Evolutionary conservation across 2,888 invertebrate genomes (phyloP).

Genomic region (Dysmachus trigonus): DNA sequence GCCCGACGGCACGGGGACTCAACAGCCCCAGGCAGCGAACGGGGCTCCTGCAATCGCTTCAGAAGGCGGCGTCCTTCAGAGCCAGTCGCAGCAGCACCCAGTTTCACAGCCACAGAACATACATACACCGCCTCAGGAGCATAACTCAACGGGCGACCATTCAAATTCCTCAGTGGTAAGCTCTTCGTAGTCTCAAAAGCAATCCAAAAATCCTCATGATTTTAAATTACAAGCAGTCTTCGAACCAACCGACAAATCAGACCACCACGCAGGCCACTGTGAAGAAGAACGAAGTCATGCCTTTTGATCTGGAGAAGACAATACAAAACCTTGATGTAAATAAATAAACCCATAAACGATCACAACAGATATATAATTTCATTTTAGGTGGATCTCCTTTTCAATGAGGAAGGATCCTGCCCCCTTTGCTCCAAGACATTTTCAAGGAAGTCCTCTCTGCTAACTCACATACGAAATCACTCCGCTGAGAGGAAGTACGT

Average conservation of each 20-base stretch:
- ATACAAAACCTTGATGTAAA: conserved; percentile 60
- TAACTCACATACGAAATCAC: conserved; percentile 65
- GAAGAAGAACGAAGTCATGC: conserved; percentile 54
- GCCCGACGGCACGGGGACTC: conserved; percentile 18
- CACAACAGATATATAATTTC: not conserved
- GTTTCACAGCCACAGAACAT: conserved; percentile 46
- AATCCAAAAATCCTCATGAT: not conserved
- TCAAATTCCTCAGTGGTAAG: conserved; percentile 12
- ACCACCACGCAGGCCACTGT: conserved; percentile 54
- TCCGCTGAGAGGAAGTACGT: conserved; percentile 64
- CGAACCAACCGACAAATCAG: conserved; percentile 34
- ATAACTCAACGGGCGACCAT: not conserved
- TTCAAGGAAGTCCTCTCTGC: conserved; percentile 63
- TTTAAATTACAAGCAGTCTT: not conserved
- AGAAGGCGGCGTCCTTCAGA: conserved; percentile 50
- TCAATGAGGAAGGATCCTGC: conserved; percentile 65
- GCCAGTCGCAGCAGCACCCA: conserved; percentile 53
- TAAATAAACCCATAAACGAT: conserved; percentile 43
- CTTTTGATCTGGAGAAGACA: conserved; percentile 60
- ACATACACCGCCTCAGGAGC: not conserved
- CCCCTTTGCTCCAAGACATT: conserved; percentile 65
- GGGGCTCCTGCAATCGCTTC: conserved; percentile 55
- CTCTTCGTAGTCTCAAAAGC: not conserved
- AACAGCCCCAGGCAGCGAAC: conserved; percentile 54
- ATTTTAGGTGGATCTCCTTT: conserved; percentile 62